Percentiles rank a stretch among this genome's conserved stretches.
phyloP scores from a whole-genome alignment of 2,113 vertebrate genomes.

The Neodontobutis hainanensis region DNA sequence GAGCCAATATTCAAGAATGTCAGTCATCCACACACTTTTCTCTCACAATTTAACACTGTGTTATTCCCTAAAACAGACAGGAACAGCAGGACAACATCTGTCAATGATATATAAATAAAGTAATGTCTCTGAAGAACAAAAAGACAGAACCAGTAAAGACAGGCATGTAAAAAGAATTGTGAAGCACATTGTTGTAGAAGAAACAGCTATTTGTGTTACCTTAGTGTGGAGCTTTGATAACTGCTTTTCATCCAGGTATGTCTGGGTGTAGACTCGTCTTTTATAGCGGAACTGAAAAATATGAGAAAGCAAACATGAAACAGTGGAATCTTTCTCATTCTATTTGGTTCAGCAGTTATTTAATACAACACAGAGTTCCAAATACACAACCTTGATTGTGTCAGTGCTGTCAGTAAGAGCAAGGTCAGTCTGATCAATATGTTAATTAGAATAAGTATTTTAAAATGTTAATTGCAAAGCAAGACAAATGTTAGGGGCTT shows the following conservation, averaged over 20 bases:
- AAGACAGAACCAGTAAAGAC: no score
- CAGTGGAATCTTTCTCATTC: no score
- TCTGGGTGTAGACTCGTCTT: conserved; percentile 92
- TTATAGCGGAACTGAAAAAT: conserved; percentile 95
- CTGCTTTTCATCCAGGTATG: conserved; percentile 93
- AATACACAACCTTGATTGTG: no score
- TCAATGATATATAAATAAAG: no score
- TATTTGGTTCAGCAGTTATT: no score
- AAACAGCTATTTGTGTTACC: conserved; percentile 74
- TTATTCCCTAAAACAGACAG: no score
- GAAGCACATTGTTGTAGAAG: neutral
- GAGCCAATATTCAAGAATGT: conserved; percentile 40
- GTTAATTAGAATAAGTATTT: neutral
- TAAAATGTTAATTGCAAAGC: neutral
- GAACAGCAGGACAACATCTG: neutral
- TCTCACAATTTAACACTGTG: conserved; percentile 14
- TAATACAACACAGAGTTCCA: no score
- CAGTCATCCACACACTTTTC: conserved; percentile 39
- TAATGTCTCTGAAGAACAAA: no score
- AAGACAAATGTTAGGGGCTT: no score
- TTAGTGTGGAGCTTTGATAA: conserved; percentile 96
- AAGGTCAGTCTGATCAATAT: no score
- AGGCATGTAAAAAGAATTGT: neutral
- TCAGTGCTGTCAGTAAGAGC: no score
- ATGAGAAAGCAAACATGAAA: conserved; percentile 14